These are phyloP conservation scores for Drosophila affinis DNA, from an alignment of 2,888 invertebrate genomes.

Conservation along the genomic window DNA sequence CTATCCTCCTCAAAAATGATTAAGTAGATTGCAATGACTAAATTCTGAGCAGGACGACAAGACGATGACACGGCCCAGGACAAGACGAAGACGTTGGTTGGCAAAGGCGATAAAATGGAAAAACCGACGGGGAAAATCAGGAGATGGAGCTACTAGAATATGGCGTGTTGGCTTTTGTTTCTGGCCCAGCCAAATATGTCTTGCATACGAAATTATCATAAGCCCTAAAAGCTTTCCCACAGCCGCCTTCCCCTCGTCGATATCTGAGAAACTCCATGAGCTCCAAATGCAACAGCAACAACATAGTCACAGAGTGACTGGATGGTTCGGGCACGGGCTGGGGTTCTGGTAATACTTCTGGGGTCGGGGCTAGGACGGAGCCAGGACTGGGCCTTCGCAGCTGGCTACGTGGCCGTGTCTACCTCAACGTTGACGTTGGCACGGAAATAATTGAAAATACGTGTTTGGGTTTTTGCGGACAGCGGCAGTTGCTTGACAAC, in stretches of 20 bases:
- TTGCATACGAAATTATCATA: slow-evolving; percentile 70
- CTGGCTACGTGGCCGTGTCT: slow-evolving; percentile 55
- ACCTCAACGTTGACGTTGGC: slow-evolving; percentile 70
- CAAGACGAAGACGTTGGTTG: slow-evolving; percentile 3
- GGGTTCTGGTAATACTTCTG: no score
- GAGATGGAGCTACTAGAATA: slow-evolving; percentile 24
- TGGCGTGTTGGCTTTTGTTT: slow-evolving; percentile 72
- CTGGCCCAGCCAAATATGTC: slow-evolving; percentile 63
- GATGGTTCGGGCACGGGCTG: neutral
- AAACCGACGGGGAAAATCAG: slow-evolving; percentile 3
- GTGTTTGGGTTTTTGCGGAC: slow-evolving; percentile 79
- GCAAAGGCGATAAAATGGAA: slow-evolving; percentile 34
- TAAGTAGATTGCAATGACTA: slow-evolving; percentile 80
- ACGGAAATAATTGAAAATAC: slow-evolving; percentile 81
- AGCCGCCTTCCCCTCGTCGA: slow-evolving; percentile 64
- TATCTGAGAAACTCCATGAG: slow-evolving; percentile 45
- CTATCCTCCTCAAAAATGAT: slow-evolving; percentile 66
- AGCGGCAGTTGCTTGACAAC: slow-evolving; percentile 65
- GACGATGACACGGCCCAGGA: slow-evolving; percentile 38
- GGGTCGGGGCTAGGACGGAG: slow-evolving; percentile 2
- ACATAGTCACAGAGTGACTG: slow-evolving; percentile 38
- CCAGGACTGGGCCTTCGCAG: slow-evolving; percentile 22
- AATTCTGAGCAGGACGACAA: slow-evolving; percentile 63
- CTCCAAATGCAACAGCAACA: slow-evolving; percentile 32
- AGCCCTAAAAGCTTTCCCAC: slow-evolving; percentile 43